Base-by-base conservation (phyloP, 1,140 invertebrate species). In the Drosophila nikananu region DNA sequence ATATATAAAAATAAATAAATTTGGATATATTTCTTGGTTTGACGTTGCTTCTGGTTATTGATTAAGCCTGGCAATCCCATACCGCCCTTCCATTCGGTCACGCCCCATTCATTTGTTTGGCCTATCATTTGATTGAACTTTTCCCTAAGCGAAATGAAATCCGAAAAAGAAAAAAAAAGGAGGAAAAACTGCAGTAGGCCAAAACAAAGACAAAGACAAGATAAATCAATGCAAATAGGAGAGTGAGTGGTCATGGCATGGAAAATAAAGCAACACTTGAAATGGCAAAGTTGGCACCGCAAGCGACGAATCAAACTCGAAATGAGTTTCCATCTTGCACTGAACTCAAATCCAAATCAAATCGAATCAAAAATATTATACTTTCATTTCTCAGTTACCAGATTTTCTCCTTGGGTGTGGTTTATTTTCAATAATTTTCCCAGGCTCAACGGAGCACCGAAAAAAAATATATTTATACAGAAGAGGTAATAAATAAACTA, bases 181-280 rank as follows among this genome's bases (percentile, higher is more conserved):
- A 42, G 25, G 25, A 67, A 70, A 71, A 72, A 41, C 66, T 39
- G 63, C 65, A 77, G 46, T 66, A 62, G 79, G 51, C 42, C 27
- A 60, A 75, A 68, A 41, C 60, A 51, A 60, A 80, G 57, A 58
- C 23, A 64, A 57, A 58, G 44, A 15, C 27, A 35, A 84, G 75
- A 87, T 89, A 86, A 86, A 89, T 86, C 84, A 83, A 83, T 83
- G 66, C 63, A 81, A 82, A 78, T 79, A 48, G 51, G 58, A 57
- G 62, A 58, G 60, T 57, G 62, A 58, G 60, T 57, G 77, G 42
- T 42, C 27, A 27, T 68, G 59, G 44, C 30, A 15, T 3, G 30
- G 19, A 35, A 51, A 51, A 51, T 44, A 49, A 19, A 42, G 15
- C 23, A 30, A 42, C 54, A 73, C 35, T 65, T 48, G 25, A 83